Percentiles rank a stretch among this genome's conserved stretches.
phyloP scores from a whole-genome alignment of 2,888 invertebrate species.

The Suillia variegata region DNA sequence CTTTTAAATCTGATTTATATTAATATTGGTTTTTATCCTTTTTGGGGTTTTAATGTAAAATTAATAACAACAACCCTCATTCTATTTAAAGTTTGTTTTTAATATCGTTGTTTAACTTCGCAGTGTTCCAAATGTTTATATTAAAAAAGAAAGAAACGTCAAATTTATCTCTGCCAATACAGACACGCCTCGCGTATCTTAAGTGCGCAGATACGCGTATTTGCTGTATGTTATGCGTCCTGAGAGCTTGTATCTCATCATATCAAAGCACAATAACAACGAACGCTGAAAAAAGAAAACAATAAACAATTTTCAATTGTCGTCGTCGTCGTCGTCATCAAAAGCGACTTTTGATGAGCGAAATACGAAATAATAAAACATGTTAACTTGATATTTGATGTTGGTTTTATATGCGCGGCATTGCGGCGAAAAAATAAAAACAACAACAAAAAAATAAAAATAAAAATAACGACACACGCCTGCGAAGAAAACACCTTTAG shows the following conservation, averaged over 20 bases:
- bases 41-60: no score
- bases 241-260: no score
- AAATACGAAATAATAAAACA: conserved; percentile 46
- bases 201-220: no score
- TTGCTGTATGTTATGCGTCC: no score
- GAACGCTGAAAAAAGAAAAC: not conserved
- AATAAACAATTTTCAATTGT: conserved; percentile 3
- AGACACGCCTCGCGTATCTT: not conserved
- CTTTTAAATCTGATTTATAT: no score
- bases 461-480: not conserved
- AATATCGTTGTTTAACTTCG: no score
- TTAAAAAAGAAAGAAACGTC: not conserved
- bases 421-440: conserved; percentile 51
- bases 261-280: no score
- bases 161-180: not conserved
- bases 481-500: conserved; percentile 23
- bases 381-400: conserved; percentile 55
- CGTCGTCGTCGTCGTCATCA: not conserved
- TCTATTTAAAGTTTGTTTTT: no score
- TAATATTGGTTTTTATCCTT: no score
- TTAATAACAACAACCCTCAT: no score
- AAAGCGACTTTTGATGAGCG: no score
- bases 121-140: not conserved
- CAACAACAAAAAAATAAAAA: conserved; percentile 17
- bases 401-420: conserved; percentile 53